Conservation (phyloP, 2,113 vertebrate species). For the Hemicordylus capensis region DNA sequence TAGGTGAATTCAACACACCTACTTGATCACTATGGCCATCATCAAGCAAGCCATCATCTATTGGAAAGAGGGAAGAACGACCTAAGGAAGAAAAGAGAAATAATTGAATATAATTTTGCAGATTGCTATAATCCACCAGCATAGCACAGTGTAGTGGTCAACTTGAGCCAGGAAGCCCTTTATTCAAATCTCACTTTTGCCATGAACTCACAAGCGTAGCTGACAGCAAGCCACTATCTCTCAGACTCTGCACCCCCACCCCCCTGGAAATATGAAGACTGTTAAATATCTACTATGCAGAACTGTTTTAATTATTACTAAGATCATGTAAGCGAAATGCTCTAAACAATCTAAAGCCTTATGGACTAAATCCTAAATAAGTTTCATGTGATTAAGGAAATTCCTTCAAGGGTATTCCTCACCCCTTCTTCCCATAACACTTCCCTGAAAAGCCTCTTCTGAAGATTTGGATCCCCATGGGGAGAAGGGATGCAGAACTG, state of each 20-base stretch:
- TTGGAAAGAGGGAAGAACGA: conserved; percentile 95
- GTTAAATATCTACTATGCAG: not conserved
- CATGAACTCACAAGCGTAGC: not conserved
- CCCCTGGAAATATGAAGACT: too few relatives aligned
- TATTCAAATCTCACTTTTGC: not conserved
- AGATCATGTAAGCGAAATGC: not conserved
- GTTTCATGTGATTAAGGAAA: too few relatives aligned
- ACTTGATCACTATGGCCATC: conserved; percentile 93
- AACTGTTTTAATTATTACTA: not conserved
- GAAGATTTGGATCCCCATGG: too few relatives aligned
- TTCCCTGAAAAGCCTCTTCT: too few relatives aligned
- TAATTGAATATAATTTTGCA: not conserved
- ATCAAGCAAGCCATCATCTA: conserved; percentile 94
- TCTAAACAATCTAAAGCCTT: not conserved
- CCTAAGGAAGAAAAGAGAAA: conserved; percentile 75
- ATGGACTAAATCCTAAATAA: too few relatives aligned
- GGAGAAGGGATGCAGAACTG: too few relatives aligned
- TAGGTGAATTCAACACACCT: conserved; percentile 88
- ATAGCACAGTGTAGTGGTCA: not conserved
- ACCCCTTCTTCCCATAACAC: too few relatives aligned
- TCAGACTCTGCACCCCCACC: too few relatives aligned
- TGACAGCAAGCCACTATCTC: not conserved
- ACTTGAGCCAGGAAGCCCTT: not conserved
- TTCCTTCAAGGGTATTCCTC: too few relatives aligned
- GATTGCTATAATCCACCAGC: conserved; percentile 4